These are phyloP conservation scores for Lepidurus couesii DNA, from an alignment of 1,140 invertebrate species.

Conservation along the genomic window DNA sequence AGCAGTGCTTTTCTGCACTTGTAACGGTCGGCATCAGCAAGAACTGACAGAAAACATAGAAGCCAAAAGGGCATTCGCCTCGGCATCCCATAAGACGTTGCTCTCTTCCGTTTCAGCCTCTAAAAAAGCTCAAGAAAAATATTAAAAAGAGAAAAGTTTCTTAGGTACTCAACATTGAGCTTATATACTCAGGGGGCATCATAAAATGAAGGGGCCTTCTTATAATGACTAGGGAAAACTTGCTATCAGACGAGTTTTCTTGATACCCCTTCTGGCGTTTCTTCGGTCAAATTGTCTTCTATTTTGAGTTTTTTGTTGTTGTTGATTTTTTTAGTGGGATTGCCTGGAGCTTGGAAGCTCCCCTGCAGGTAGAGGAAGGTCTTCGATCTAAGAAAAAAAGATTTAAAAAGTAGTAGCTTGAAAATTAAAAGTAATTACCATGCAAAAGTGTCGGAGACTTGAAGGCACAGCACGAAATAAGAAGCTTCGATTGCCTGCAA, in stretches of 20 bases:
- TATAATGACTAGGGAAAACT: background rate
- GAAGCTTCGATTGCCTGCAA: too few relatives aligned
- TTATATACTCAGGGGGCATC: background rate
- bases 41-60: too few relatives aligned
- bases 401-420: background rate
- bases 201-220: background rate
- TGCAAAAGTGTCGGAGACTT: background rate
- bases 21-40: too few relatives aligned
- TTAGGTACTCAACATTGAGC: background rate
- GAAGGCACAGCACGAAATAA: too few relatives aligned
- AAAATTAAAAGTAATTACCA: background rate
- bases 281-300: background rate
- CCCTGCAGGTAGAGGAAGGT: background rate
- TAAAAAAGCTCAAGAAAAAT: background rate
- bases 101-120: background rate
- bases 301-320: background rate
- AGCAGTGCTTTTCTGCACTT: too few relatives aligned
- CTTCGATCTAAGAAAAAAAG: background rate
- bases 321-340: background rate
- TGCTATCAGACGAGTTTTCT: background rate
- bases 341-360: background rate
- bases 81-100: background rate
- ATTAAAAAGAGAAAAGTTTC: background rate
- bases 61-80: too few relatives aligned
- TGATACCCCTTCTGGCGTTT: background rate